These are phyloP conservation scores for Etheostoma cragini DNA, from an alignment of 2,113 vertebrate genomes.

Conservation along the genomic window DNA sequence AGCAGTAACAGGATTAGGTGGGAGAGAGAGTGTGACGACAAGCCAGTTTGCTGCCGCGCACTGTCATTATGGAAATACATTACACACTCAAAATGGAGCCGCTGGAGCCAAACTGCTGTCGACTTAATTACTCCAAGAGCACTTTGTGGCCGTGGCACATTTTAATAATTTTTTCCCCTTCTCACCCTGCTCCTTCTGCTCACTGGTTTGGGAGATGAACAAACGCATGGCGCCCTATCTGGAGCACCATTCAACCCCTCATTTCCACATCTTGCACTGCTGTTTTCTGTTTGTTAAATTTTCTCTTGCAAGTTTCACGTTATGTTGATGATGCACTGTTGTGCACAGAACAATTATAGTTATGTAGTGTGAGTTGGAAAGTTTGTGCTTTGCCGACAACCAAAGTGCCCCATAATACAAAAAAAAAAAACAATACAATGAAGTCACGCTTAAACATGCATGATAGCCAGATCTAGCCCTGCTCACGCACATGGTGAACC, in stretches of 20 bases:
- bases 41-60: constrained; percentile 65
- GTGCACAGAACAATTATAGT: not conserved
- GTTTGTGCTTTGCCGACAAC: not conserved
- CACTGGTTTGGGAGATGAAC: constrained; percentile 16
- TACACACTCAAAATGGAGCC: constrained; percentile 71
- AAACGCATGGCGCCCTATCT: constrained; percentile 11
- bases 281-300: not conserved
- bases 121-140: constrained; percentile 76
- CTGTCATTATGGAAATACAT: constrained; percentile 78
- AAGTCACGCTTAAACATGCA: not conserved
- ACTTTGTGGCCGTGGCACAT: constrained; percentile 69
- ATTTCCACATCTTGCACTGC: not conserved
- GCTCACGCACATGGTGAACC: constrained; percentile 2
- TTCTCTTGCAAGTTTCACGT: not conserved
- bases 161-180: constrained; percentile 69
- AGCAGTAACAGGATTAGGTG: constrained; percentile 76
- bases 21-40: constrained; percentile 70
- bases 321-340: not conserved
- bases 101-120: constrained; percentile 73
- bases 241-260: not conserved
- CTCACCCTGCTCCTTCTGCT: constrained; percentile 41
- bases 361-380: not conserved
- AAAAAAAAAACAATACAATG: not conserved
- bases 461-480: constrained; percentile 5
- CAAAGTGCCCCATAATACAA: not conserved